Conservation (phyloP, 2,888 invertebrate genomes). For the Hoplodrina blanda region DNA sequence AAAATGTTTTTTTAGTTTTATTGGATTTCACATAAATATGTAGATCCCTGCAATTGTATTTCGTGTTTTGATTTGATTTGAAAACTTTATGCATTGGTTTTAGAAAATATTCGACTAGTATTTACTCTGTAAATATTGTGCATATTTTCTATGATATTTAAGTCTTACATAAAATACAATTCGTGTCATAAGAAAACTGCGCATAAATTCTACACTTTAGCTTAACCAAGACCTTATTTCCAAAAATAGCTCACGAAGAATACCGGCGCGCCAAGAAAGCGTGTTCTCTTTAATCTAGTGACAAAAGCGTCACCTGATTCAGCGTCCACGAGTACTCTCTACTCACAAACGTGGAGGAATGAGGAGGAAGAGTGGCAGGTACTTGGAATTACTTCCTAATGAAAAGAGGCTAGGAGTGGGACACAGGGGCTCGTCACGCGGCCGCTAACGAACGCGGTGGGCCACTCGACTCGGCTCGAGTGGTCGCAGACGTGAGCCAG, state of each 20-base stretch:
- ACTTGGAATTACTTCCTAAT: conserved; percentile 91
- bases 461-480: conserved; percentile 82
- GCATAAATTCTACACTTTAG: conserved; percentile 63
- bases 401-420: conserved; percentile 88
- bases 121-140: not conserved
- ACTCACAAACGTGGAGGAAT: conserved; percentile 87
- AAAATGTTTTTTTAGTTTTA: conserved; percentile 43
- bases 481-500: conserved; percentile 74
- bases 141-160: not conserved
- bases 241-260: conserved; percentile 84
- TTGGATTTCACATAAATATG: conserved; percentile 42
- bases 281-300: conserved; percentile 89
- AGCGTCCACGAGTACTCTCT: conserved; percentile 85
- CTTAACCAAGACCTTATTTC: conserved; percentile 79
- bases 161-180: conserved; percentile 32
- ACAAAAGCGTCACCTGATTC: conserved; percentile 90
- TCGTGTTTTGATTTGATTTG: conserved; percentile 16
- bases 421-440: conserved; percentile 84
- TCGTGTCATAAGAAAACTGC: conserved; percentile 52
- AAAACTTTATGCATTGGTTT: conserved; percentile 5
- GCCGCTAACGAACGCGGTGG: conserved; percentile 88
- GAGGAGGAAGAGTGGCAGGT: conserved; percentile 88
- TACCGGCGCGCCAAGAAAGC: conserved; percentile 81
- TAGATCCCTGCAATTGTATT: conserved; percentile 34
- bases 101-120: not conserved